Conservation (phyloP, 1,140 invertebrate species). For the Panulirus ornatus region DNA sequence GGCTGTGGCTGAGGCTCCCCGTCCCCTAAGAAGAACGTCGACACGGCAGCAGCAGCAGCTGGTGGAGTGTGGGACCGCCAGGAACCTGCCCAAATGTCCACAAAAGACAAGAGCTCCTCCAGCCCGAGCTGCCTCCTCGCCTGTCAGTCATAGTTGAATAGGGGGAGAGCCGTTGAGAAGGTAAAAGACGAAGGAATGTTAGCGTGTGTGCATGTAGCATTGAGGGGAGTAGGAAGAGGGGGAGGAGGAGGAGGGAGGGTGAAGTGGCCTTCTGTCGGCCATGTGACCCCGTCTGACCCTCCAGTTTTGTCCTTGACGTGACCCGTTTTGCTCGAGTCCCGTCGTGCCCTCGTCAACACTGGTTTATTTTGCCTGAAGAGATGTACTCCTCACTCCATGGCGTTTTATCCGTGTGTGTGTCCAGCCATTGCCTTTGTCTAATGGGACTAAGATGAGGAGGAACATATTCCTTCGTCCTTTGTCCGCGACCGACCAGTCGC, state of each 20-base stretch:
- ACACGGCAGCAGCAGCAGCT: slow-evolving; percentile 1
- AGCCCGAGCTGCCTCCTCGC: slow-evolving; percentile 17
- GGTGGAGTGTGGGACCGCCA: slow-evolving; percentile 18
- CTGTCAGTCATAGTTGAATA: slow-evolving; percentile 58
- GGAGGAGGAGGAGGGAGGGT: background rate
- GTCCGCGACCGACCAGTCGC: background rate
- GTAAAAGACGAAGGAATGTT: slow-evolving; percentile 5
- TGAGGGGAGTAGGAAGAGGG: background rate
- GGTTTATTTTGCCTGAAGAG: slow-evolving; percentile 30
- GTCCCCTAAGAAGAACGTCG: background rate
- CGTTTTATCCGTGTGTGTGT: background rate
- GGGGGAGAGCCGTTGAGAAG: slow-evolving; percentile 25
- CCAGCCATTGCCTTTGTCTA: slow-evolving; percentile 1
- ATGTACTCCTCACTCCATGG: background rate
- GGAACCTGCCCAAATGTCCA: slow-evolving; percentile 47
- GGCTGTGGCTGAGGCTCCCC: background rate
- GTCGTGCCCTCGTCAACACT: slow-evolving; percentile 22
- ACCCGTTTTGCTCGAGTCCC: slow-evolving; percentile 26
- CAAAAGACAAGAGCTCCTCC: slow-evolving; percentile 39
- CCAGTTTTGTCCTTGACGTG: slow-evolving; percentile 43
- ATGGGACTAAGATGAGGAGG: slow-evolving; percentile 15
- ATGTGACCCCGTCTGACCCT: slow-evolving; percentile 37
- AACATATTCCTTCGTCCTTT: slow-evolving; percentile 1
- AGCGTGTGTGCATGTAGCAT: slow-evolving; percentile 31
- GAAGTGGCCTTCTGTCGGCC: slow-evolving; percentile 27